These are phyloP conservation scores for Rhinichthys osculus DNA, from an alignment of 2,797 vertebrate genomes.

Conservation along the genomic window DNA sequence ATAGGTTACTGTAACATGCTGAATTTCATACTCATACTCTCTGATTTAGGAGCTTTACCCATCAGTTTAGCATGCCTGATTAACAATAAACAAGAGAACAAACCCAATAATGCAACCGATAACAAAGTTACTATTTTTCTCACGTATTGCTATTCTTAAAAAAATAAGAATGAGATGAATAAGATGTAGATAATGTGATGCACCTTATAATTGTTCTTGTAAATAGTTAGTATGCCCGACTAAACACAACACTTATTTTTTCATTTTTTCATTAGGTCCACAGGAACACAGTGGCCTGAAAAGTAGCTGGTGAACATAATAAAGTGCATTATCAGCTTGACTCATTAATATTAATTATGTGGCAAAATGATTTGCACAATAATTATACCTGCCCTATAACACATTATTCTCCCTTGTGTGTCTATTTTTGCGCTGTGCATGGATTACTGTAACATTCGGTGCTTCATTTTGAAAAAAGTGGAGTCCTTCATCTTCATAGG, in stretches of 20 bases:
- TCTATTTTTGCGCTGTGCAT: conserved; percentile 8
- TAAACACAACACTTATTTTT: background rate
- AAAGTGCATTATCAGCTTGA: background rate
- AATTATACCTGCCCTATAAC: background rate
- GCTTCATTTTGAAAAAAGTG: conserved; percentile 32
- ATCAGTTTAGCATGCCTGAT: background rate
- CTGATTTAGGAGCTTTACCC: background rate
- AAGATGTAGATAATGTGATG: background rate
- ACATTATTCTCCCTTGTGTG: conserved; percentile 25
- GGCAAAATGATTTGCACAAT: background rate
- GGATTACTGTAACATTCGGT: conserved; percentile 8
- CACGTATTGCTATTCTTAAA: no score
- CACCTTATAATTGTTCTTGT: background rate
- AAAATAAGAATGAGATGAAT: background rate
- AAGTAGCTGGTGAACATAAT: background rate
- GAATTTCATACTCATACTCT: background rate
- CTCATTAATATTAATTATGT: background rate
- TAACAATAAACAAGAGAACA: background rate
- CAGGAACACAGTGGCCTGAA: background rate
- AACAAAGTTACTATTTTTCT: background rate
- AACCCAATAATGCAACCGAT: background rate
- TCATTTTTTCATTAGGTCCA: background rate
- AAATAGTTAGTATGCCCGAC: background rate
- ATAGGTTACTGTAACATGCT: background rate
- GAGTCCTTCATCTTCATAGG: conserved; percentile 27